These are phyloP conservation scores for Sebastes aleutianus DNA, from an alignment of 2,797 vertebrate genomes.

Conservation along the genomic window DNA sequence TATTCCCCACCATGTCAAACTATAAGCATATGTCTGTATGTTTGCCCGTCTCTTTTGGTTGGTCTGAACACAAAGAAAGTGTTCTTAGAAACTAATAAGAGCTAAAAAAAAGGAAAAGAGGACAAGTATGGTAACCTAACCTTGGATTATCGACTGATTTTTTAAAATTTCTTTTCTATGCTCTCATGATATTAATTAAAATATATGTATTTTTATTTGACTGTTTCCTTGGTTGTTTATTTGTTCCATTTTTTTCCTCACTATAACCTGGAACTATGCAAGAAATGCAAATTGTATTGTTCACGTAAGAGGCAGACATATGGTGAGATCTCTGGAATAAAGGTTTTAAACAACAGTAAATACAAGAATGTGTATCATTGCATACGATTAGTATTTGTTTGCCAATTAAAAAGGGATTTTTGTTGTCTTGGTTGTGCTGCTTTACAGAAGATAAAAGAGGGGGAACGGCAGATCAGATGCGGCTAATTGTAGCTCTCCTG, in stretches of 20 bases:
- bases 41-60: not conserved
- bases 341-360: not conserved
- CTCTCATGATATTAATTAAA: constrained; percentile 24
- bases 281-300: constrained; percentile 12
- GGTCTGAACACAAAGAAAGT: not conserved
- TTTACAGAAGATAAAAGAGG: constrained; percentile 43
- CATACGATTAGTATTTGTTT: constrained; percentile 38
- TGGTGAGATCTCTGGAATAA: not conserved
- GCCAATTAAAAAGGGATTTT: constrained; percentile 48
- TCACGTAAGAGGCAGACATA: not conserved
- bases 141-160: not conserved
- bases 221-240: not conserved
- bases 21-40: not conserved
- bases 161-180: not conserved
- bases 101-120: not conserved
- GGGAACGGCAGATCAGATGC: constrained; percentile 19
- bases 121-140: not conserved
- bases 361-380: constrained; percentile 15
- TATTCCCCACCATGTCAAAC: not conserved
- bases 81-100: not conserved
- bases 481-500: constrained; percentile 35
- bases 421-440: constrained; percentile 12
- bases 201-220: not conserved
- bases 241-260: not conserved
- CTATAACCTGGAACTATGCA: not conserved